A percentile compares a stretch with the other conserved stretches of the same genome.
These are phyloP conservation scores for Myotis brandtii DNA, from an alignment of 2,113 vertebrate genomes.

Conservation along the genomic window DNA sequence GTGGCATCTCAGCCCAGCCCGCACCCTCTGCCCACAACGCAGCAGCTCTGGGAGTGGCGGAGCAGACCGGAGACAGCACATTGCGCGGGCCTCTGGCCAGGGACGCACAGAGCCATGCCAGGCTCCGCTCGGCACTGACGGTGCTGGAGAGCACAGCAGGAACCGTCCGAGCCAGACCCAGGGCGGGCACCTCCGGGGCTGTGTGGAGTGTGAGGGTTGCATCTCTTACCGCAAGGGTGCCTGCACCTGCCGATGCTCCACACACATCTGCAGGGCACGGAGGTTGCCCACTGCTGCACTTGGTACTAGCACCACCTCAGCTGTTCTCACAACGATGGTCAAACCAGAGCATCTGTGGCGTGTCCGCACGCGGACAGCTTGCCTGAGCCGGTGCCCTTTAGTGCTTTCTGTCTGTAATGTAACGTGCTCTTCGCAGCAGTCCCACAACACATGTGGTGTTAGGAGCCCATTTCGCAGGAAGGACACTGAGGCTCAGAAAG, in stretches of 20 bases:
- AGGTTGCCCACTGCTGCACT: accelerated
- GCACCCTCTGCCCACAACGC: accelerated
- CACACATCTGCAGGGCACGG: neutral
- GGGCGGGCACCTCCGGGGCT: neutral
- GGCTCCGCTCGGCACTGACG: neutral
- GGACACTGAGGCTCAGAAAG: neutral
- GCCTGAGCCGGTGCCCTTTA: neutral
- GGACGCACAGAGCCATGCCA: neutral
- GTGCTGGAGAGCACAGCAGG: neutral
- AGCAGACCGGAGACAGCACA: accelerated
- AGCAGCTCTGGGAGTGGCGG: neutral
- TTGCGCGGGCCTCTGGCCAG: neutral
- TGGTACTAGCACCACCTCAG: too few relatives aligned
- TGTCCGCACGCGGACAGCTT: neutral
- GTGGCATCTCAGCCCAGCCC: neutral
- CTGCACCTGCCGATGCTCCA: neutral
- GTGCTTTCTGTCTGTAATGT: too few relatives aligned
- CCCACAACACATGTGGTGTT: accelerated
- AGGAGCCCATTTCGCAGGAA: neutral
- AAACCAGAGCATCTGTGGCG: neutral
- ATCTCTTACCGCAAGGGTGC: too few relatives aligned
- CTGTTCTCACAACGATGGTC: neutral
- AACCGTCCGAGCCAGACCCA: too few relatives aligned
- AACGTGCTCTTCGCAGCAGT: neutral
- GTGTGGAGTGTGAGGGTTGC: neutral